Evolutionary conservation across 2,888 invertebrate species (phyloP), one percentile per base, ranked within the genome.

Genomic region (Pyrocoelia pectoralis): DNA sequence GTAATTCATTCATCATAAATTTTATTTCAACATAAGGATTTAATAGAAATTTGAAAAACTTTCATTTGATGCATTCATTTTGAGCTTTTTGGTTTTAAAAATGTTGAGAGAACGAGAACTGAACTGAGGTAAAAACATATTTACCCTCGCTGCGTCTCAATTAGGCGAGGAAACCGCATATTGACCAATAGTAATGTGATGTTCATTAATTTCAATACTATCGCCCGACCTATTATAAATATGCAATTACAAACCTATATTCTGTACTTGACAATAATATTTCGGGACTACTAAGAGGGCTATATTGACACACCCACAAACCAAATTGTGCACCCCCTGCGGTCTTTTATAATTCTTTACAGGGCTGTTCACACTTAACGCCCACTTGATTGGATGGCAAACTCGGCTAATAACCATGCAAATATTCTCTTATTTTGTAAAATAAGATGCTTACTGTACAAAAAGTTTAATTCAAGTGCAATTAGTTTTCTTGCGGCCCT

Each of bases 301-400:
- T 50, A 55, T 55, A 54, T 52, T 49, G 43, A 40, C 69, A 70
- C 72, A 65, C 70, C 72, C 70, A 66, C 70, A 56, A 67, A 60
- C 61, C 68, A 69, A 72, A 70, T 72, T 69, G n/a, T n/a, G 69
- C 58, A 57, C 70, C 72, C 70, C 72, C 68, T 68, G 66, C 54
- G 65, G 65, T 56, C 38, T 38, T 51, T 55, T 49, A 65, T 53
- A 54, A 60, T 53, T 61, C 54, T n/a, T 38, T 49, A 13, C 50
- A 46, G 56, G 65, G 40, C 53, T 38, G 61, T 58, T 51, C 33
- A 58, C 55, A 57, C 28, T 58, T 65, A n/a, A 61, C 65, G 61
- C 65, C 65, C 58, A 61, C 57, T 57, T 51, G 19, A 55, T 64
- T 60, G 41, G 28, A 14, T 24, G 10, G 38, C 43, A 29, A 46